Conservation (phyloP, 2,113 vertebrate species). For the Clarias magur region DNA sequence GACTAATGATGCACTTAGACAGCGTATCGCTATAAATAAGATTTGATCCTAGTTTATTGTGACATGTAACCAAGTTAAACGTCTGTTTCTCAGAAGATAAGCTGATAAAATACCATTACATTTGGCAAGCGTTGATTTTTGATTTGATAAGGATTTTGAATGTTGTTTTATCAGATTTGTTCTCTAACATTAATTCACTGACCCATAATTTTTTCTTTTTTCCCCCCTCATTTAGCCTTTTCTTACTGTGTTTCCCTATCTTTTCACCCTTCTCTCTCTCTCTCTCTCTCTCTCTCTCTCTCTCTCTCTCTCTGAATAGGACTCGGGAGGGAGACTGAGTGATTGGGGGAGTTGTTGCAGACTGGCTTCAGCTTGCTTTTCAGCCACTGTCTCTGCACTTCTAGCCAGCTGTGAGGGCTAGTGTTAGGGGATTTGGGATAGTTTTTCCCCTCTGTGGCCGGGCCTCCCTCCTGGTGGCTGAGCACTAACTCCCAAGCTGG, state of each 20-base stretch:
- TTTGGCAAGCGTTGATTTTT: neutral
- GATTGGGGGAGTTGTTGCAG: slow-evolving; percentile 47
- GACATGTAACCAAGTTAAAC: neutral
- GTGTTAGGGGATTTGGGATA: slow-evolving; percentile 55
- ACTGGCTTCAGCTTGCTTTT: slow-evolving; percentile 52
- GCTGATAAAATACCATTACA: neutral
- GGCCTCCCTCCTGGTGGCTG: slow-evolving; percentile 51
- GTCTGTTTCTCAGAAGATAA: neutral
- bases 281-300: slow-evolving; percentile 27
- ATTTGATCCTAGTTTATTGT: neutral
- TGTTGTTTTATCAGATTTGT: neutral
- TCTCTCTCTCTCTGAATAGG: slow-evolving; percentile 36
- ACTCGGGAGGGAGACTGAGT: slow-evolving; percentile 42
- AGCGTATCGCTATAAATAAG: slow-evolving; percentile 12
- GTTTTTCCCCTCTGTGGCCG: slow-evolving; percentile 55
- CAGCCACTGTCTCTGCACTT: slow-evolving; percentile 52
- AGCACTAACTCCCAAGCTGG: slow-evolving; percentile 51
- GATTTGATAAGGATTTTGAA: neutral
- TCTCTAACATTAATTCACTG: neutral
- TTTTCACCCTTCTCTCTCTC: slow-evolving; percentile 5
- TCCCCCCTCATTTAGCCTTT: neutral
- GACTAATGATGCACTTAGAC: neutral
- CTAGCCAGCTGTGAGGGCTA: slow-evolving; percentile 57
- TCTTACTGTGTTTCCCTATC: neutral
- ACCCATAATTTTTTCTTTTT: neutral